phyloP scores from a whole-genome alignment of 1,140 invertebrate species.

The Galleria mellonella region DNA sequence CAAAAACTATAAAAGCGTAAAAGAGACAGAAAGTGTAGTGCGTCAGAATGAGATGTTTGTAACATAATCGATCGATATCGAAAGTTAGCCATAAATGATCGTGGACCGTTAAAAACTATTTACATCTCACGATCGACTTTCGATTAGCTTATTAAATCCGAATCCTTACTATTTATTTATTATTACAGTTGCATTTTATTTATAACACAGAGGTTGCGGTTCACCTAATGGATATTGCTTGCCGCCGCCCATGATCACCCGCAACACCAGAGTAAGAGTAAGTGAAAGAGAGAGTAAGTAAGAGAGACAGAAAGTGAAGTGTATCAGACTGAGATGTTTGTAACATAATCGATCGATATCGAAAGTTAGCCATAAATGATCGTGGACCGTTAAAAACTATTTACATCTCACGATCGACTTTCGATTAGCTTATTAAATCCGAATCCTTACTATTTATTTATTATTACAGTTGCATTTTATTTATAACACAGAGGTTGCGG shows the following conservation, averaged over 20 bases:
- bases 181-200: too few relatives aligned
- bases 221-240: too few relatives aligned
- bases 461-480: too few relatives aligned
- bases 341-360: conserved; percentile 29
- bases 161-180: too few relatives aligned
- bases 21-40: conserved; percentile 12
- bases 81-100: conserved; percentile 30
- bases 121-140: conserved; percentile 38
- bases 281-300: too few relatives aligned
- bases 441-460: too few relatives aligned
- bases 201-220: too few relatives aligned
- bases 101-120: conserved; percentile 58
- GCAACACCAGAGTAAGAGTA: too few relatives aligned
- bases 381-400: conserved; percentile 52
- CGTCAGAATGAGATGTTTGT: conserved; percentile 13
- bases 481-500: too few relatives aligned
- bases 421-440: too few relatives aligned
- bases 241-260: too few relatives aligned
- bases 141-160: too few relatives aligned
- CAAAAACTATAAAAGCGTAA: conserved; percentile 8
- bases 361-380: conserved; percentile 31
- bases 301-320: conserved; percentile 14
- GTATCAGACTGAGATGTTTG: conserved; percentile 13
- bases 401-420: conserved; percentile 45
- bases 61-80: conserved; percentile 31